Percentiles rank a stretch among this genome's conserved stretches.
These are phyloP conservation scores for Holocentrus rufus DNA, from an alignment of 2,797 vertebrate genomes.

Conservation along the genomic window DNA sequence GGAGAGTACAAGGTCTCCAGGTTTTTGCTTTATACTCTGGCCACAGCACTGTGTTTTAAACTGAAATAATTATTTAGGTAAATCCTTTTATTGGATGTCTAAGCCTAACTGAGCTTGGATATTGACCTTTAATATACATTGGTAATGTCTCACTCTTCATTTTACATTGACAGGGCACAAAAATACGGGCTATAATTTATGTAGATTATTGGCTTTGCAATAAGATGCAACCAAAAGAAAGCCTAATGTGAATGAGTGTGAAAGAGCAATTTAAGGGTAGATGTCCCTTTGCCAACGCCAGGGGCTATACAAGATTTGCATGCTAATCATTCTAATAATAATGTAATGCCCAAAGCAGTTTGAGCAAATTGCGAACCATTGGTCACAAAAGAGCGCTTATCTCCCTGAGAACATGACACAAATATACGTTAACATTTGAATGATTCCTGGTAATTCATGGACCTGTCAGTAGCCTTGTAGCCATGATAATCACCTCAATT, in stretches of 20 bases:
- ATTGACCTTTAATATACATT: constrained; percentile 34
- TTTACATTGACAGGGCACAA: constrained; percentile 61
- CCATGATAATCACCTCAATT: constrained; percentile 67
- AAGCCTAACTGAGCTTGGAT: background rate
- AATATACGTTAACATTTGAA: constrained; percentile 79
- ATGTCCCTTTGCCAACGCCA: constrained; percentile 81
- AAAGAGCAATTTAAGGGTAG: constrained; percentile 85
- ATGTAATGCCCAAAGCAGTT: constrained; percentile 83
- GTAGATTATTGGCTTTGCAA: constrained; percentile 80
- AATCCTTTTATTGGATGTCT: background rate
- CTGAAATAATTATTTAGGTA: background rate
- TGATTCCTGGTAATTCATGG: constrained; percentile 76
- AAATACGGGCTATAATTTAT: constrained; percentile 77
- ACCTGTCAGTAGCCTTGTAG: constrained; percentile 59
- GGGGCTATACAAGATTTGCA: constrained; percentile 85
- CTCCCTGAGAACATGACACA: constrained; percentile 77
- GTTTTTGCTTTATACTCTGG: constrained; percentile 24
- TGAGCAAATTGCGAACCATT: constrained; percentile 81
- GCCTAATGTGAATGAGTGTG: constrained; percentile 83
- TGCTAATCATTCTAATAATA: constrained; percentile 88
- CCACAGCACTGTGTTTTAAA: background rate
- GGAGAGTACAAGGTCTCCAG: constrained; percentile 60
- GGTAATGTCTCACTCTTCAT: constrained; percentile 56
- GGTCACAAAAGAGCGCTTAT: constrained; percentile 83
- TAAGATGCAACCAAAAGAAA: constrained; percentile 83